Conservation (phyloP, 1,140 invertebrate genomes). For the Nixonia krombeini region DNA sequence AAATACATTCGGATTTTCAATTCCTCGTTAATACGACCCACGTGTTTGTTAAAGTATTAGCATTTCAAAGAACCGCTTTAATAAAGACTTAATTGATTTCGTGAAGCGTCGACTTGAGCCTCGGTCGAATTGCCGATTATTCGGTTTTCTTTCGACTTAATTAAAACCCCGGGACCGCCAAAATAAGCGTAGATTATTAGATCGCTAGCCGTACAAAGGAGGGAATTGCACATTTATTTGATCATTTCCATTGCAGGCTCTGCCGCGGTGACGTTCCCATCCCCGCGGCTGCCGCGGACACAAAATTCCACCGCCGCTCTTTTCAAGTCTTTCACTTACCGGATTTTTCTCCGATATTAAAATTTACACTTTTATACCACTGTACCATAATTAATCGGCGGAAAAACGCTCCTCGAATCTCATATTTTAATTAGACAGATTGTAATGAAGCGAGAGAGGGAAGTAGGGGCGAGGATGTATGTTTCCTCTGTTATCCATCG, state of each 20-base stretch:
- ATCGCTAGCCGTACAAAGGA: conserved; percentile 52
- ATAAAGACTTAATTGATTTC: conserved; percentile 72
- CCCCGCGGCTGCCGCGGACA: conserved; percentile 4
- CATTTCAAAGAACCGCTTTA: conserved; percentile 72
- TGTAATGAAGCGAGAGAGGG: too few species aligned
- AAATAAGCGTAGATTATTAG: conserved; percentile 59
- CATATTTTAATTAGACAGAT: too few species aligned
- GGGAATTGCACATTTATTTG: conserved; percentile 49
- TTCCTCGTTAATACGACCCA: conserved; percentile 55
- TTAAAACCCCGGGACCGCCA: conserved; percentile 63
- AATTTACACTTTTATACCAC: too few species aligned
- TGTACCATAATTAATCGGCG: too few species aligned
- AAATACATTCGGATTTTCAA: conserved; percentile 50
- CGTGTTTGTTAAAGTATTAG: conserved; percentile 70
- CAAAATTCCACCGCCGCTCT: background rate
- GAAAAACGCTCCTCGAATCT: too few species aligned
- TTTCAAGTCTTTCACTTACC: conserved; percentile 9
- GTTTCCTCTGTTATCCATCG: too few species aligned
- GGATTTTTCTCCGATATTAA: too few species aligned
- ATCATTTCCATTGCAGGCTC: conserved; percentile 44
- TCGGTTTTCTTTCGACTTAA: conserved; percentile 68
- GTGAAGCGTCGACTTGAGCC: conserved; percentile 55
- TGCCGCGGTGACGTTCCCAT: conserved; percentile 44
- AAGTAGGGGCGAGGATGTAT: too few species aligned
- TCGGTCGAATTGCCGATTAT: conserved; percentile 56